These are phyloP conservation scores for Erithacus rubecula DNA, from an alignment of 2,797 vertebrate genomes.

Conservation along the genomic window DNA sequence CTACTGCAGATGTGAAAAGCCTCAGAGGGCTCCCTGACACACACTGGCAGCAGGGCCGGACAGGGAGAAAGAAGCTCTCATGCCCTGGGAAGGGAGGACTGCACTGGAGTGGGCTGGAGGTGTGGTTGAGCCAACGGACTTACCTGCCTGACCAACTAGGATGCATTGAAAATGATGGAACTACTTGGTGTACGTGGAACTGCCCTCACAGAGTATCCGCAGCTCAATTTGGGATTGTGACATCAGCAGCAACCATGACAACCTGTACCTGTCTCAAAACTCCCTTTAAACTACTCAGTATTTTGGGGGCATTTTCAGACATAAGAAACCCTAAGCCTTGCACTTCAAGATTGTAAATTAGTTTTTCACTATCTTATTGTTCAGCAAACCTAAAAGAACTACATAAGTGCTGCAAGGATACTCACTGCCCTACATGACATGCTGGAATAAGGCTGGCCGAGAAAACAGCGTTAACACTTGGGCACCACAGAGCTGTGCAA, in stretches of 20 bases:
- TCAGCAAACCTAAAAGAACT: not conserved
- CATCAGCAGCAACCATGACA: not conserved
- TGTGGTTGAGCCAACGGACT: not conserved
- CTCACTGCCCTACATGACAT: accelerated
- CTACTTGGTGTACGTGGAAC: accelerated
- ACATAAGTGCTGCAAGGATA: accelerated
- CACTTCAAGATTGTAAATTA: not conserved
- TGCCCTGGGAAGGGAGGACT: not conserved
- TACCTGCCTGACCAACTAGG: not conserved
- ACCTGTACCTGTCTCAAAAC: not conserved
- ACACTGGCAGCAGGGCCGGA: accelerated
- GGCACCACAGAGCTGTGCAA: accelerated
- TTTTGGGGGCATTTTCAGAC: not conserved
- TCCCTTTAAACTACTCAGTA: not conserved
- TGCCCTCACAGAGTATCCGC: accelerated
- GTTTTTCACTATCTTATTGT: not conserved
- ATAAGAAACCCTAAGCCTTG: not conserved
- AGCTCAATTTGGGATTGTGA: not conserved
- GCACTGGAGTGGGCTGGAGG: accelerated
- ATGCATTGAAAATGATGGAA: not conserved
- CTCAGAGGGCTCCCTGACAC: not conserved
- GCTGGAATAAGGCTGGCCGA: too few species aligned
- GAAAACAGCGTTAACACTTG: not conserved
- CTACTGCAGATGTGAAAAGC: accelerated
- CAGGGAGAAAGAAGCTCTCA: not conserved